Evolutionary conservation across 2,888 invertebrate species (phyloP).

Genomic region (Orchesella flavescens): DNA sequence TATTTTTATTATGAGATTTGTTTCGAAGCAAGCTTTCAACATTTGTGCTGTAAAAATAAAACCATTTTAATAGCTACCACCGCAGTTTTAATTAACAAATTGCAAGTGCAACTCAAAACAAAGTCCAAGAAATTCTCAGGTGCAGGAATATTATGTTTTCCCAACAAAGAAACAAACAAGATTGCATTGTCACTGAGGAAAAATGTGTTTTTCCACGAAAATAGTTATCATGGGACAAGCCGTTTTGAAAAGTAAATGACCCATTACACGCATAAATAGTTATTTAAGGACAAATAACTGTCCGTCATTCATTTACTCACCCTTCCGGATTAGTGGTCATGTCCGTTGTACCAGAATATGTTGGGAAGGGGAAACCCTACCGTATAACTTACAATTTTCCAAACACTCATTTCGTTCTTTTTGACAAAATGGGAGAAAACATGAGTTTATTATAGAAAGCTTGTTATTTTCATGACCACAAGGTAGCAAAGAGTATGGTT

Average conservation of each 20-base stretch:
- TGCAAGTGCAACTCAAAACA: not conserved
- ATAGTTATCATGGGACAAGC: not conserved
- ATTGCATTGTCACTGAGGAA: too few species aligned
- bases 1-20: too few species aligned
- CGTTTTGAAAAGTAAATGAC: conserved; percentile 62
- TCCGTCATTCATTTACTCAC: conserved; percentile 63
- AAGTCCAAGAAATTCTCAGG: not conserved
- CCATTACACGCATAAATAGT: conserved; percentile 67
- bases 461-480: not conserved
- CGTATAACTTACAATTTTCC: conserved; percentile 6
- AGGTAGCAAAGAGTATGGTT: not conserved
- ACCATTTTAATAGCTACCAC: too few species aligned
- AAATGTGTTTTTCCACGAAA: not conserved
- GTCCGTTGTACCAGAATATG: not conserved
- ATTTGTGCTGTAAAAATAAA: too few species aligned
- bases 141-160: not conserved
- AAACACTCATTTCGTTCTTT: not conserved
- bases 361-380: not conserved
- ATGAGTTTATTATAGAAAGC: conserved; percentile 34
- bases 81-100: not conserved
- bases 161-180: too few species aligned
- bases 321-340: conserved; percentile 21
- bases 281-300: conserved; percentile 64
- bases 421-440: conserved; percentile 10
- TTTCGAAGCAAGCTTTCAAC: too few species aligned